Base-by-base conservation (phyloP, 2,888 invertebrate genomes). In the Pegoplata infirma region DNA sequence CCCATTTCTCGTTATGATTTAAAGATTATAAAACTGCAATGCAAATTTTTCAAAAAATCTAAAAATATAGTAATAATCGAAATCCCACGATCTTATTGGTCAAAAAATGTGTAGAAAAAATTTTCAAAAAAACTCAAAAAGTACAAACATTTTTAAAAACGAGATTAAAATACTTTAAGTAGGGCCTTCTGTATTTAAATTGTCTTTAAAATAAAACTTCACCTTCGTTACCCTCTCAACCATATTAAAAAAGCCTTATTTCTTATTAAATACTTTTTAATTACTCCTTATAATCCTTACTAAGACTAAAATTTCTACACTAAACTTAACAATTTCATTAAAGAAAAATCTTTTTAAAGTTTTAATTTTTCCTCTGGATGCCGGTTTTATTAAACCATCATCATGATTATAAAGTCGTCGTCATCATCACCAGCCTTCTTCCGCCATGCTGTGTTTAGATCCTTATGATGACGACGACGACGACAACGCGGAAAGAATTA, bases 301-400 rank as follows among this genome's bases (percentile, higher is more conserved):
- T 53, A 28, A 53, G 53, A 6, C 14, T 16, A 53, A 7, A 5
- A 28, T 28, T 53, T 53, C 7, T 4, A 17, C 17, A 16, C 16
- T 2, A 32, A 10, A 32, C 19, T 56, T 36, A 32, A 36, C 17
- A 12, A 56, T 56, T 56, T 56, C 19, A 56, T 56, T 49, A 14
- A 63, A 63, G 2, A 49, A 1, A 8, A 63, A 47, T 63, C 47
- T 49, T 46, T 61, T 19, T 28, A 47, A 61, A 61, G 47, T 49
- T 32, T 21, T 3, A 19, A 53, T 7, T 25, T 5, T 55, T 55
- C 32, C 10, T 32, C 23, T 23, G 14, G 32, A 5, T 55, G 55
- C 12, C 19, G 16, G 17, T 19, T 17, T 32, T 32, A 12, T 51
- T 55, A 12, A 55, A 55, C 2, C 32, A 16, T 28, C 32, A 16